Evolutionary conservation across 2,888 invertebrate species (phyloP), one percentile per base, ranked within the genome.

Genomic region (Barypeithes pellucidus): DNA sequence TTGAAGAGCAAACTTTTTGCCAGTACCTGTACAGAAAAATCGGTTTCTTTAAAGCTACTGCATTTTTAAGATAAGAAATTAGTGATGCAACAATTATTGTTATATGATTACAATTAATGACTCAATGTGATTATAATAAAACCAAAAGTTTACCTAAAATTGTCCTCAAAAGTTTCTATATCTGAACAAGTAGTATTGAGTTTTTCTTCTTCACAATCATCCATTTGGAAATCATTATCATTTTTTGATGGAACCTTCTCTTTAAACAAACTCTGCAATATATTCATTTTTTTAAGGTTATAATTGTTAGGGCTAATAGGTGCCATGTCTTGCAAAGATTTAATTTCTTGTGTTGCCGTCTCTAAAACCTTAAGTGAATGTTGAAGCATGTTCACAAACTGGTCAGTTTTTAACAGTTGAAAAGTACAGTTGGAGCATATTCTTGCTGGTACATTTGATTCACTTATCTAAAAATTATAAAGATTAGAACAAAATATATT

Each of bases 351-450:
- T 39, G 41, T 3, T 14, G 73, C 65, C 14, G 33, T 24, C 9
- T 63, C 45, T 45, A 73, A 59, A 11, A 65, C 14, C 20, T 18
- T 20, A 22, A 65, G 11, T 5, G 65, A 50, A 20, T 59, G 20
- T 24, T 52, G 43, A 7, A 69, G 18, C 43, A 60, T 65, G 39
- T 52, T 59, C 22, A 73, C 43, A 54, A 73, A 73, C 16, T 66
- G 57, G 9, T 60, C 8, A 18, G 54, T 36, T 29, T 60, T 59
- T 22, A 12, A n/a, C 8, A 73, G 47, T 22, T 50, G 16, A 0
- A 7, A 1, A 16, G 43, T 5, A 59, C 73, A 73, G 8, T 50
- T 50, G 12, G 60, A 4, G 57, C 73, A 73, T 14, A 73, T 69
- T 24, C 33, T 65, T 24, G 47, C 41, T 45, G 36, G 63, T 22